Conservation (phyloP, 2,888 invertebrate genomes). For the Hydraecia micacea region DNA sequence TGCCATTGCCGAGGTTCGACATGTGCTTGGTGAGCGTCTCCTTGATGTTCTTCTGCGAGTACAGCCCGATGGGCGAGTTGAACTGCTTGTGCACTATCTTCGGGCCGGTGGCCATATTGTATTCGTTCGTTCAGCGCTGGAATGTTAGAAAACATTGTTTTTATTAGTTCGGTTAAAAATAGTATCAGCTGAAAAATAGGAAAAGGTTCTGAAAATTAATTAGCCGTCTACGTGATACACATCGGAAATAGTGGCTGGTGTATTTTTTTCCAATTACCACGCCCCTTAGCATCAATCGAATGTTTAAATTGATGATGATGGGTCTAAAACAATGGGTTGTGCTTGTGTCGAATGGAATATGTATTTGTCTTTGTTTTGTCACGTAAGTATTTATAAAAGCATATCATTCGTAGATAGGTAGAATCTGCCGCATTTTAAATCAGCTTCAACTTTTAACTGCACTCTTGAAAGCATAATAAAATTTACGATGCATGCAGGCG, state of each 20-base stretch:
- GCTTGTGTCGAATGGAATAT: background rate
- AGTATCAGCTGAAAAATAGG: background rate
- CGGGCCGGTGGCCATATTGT: conserved; percentile 93
- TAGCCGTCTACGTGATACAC: background rate
- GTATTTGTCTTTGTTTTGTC: background rate
- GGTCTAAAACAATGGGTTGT: background rate
- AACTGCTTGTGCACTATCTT: conserved; percentile 96
- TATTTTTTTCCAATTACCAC: background rate
- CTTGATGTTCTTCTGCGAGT: conserved; percentile 95
- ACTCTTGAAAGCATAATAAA: conserved; percentile 69
- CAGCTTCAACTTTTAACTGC: conserved; percentile 66
- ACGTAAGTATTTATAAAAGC: conserved; percentile 2
- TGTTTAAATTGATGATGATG: background rate
- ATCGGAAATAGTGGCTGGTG: background rate
- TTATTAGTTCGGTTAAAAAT: background rate
- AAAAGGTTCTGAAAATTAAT: background rate
- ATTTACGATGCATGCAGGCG: conserved; percentile 70
- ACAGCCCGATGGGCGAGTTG: conserved; percentile 96
- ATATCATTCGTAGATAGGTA: conserved; percentile 17
- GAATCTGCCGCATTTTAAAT: conserved; percentile 60
- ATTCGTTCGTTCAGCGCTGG: conserved; percentile 89
- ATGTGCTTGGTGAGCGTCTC: conserved; percentile 95
- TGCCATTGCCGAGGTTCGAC: conserved; percentile 94
- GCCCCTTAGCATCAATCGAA: too few relatives aligned
- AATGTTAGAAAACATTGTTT: conserved; percentile 63